Percentiles rank a stretch among this genome's conserved stretches.
These are phyloP conservation scores for Aspidoscelis tigris DNA, from an alignment of 2,113 vertebrate genomes.

Conservation along the genomic window DNA sequence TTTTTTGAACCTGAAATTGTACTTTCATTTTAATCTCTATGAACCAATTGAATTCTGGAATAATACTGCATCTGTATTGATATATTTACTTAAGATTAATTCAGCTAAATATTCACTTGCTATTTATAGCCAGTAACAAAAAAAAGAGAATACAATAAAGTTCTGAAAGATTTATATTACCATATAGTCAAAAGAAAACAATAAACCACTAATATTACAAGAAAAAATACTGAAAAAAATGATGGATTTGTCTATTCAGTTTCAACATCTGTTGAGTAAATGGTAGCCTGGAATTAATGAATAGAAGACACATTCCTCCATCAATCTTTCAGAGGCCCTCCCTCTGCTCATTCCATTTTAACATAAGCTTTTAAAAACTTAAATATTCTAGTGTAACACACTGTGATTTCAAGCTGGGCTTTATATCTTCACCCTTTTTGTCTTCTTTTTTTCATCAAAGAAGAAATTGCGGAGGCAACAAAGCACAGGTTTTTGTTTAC, in stretches of 20 bases:
- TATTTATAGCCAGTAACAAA: conserved; percentile 9
- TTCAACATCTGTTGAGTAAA: background rate
- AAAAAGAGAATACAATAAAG: background rate
- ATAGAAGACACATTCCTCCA: background rate
- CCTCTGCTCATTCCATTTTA: background rate
- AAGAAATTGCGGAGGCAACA: background rate
- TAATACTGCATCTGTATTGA: background rate
- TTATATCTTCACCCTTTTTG: conserved; percentile 3
- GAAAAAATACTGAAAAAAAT: conserved; percentile 8
- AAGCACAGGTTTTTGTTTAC: conserved; percentile 19
- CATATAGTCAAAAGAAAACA: background rate
- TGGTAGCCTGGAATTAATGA: conserved; percentile 14
- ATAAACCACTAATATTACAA: conserved; percentile 12
- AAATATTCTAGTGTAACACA: conserved; percentile 32
- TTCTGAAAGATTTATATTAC: background rate
- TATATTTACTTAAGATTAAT: background rate
- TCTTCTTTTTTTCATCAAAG: background rate
- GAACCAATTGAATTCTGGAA: background rate
- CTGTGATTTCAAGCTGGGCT: conserved; percentile 1
- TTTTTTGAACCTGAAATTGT: conserved; percentile 2
- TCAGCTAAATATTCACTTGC: background rate
- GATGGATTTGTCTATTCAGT: conserved; percentile 19
- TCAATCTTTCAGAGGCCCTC: background rate
- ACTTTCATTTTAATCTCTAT: conserved; percentile 2
- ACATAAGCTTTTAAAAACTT: conserved; percentile 10